phyloP scores from a whole-genome alignment of 2,888 invertebrate species.

The Nomada fabriciana region DNA sequence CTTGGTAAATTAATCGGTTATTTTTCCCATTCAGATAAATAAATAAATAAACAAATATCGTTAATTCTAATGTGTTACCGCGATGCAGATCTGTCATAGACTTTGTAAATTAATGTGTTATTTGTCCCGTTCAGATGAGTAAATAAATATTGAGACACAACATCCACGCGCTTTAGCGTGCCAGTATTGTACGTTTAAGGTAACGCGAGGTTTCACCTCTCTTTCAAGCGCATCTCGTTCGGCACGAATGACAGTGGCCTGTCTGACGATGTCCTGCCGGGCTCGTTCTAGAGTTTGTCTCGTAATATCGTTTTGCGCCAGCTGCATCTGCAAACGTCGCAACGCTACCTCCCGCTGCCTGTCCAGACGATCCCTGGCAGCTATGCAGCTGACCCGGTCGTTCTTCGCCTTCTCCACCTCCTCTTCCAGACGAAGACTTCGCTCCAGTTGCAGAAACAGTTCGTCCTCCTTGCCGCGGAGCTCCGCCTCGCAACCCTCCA shows the following conservation, averaged over 20 bases:
- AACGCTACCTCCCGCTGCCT: slow-evolving; percentile 78
- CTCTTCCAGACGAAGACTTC: slow-evolving; percentile 87
- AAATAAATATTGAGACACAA: no score
- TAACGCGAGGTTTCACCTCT: slow-evolving; percentile 83
- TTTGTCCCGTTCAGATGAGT: no score
- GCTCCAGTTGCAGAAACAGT: slow-evolving; percentile 87
- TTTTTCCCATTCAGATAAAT: no score
- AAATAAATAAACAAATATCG: no score
- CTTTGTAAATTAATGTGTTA: no score
- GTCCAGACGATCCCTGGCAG: slow-evolving; percentile 78
- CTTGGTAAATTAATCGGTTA: no score
- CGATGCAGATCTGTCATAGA: no score
- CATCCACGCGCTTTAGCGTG: no score
- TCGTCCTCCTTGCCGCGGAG: slow-evolving; percentile 87
- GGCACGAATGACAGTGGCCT: slow-evolving; percentile 86
- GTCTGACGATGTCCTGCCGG: slow-evolving; percentile 86
- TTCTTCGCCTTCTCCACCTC: slow-evolving; percentile 78
- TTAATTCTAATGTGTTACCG: no score
- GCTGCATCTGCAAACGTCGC: slow-evolving; percentile 86
- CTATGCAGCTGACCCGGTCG: slow-evolving; percentile 78
- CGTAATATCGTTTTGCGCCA: slow-evolving; percentile 86
- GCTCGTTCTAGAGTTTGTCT: slow-evolving; percentile 86
- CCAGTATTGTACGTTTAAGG: background rate
- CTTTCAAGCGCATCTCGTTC: slow-evolving; percentile 86
- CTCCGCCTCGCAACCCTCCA: slow-evolving; percentile 86